Evolutionary conservation across 2,797 vertebrate species (phyloP).

Genomic region (Scyliorhinus canicula): DNA sequence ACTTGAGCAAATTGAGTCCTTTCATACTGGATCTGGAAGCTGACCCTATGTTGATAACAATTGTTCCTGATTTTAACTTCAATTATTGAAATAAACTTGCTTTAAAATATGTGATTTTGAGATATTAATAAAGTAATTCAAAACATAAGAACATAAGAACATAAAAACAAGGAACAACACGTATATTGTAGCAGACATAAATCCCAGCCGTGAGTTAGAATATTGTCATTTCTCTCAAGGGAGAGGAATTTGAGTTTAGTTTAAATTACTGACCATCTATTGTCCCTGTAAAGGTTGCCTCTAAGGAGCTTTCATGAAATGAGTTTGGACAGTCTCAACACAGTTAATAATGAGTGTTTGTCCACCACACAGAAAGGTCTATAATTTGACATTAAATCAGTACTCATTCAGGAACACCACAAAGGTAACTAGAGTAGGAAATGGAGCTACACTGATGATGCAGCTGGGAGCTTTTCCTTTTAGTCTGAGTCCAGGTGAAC

Average conservation of each 20-base stretch:
- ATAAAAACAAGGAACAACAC: too few relatives aligned
- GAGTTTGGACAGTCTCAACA: constrained; percentile 5
- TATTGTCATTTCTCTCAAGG: neutral
- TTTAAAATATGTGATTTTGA: neutral
- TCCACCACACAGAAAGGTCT: neutral
- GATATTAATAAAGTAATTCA: neutral
- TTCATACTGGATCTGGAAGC: neutral
- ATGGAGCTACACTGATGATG: neutral
- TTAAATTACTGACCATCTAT: neutral
- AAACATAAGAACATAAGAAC: too few relatives aligned
- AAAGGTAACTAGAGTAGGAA: neutral
- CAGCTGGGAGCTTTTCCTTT: neutral
- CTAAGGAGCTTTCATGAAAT: neutral
- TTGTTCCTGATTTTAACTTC: neutral
- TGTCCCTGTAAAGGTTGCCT: neutral
- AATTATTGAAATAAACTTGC: neutral
- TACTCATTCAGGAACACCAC: neutral
- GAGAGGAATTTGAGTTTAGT: neutral
- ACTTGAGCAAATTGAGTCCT: neutral
- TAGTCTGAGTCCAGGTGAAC: constrained; percentile 6
- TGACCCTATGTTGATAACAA: neutral
- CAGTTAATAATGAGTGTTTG: constrained; percentile 8
- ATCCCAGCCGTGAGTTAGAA: neutral
- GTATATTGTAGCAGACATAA: neutral
- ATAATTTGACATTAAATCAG: neutral